phyloP scores from a whole-genome alignment of 1,140 invertebrate species.

The Leptestheria dahalacensis region DNA sequence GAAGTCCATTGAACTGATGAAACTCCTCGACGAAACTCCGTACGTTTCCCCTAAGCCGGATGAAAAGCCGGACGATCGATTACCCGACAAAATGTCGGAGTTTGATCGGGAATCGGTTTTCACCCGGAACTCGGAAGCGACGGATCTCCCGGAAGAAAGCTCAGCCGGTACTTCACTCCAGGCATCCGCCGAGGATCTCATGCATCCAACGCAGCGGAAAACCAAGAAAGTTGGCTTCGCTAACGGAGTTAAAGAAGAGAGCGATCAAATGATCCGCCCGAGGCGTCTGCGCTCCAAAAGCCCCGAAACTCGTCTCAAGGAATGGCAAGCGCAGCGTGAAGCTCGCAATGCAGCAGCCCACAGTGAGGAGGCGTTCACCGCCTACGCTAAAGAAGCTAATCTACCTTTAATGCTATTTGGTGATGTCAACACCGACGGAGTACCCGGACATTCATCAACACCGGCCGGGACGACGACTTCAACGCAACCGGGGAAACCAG shows the following conservation, averaged over 20 bases:
- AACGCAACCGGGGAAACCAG: too few relatives aligned
- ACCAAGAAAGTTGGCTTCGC: conserved; percentile 12
- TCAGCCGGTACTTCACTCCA: conserved; percentile 4
- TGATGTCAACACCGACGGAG: neutral
- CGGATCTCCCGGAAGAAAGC: neutral
- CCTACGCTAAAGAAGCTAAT: neutral
- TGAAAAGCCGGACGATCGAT: neutral
- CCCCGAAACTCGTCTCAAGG: conserved; percentile 9
- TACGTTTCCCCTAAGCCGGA: conserved; percentile 1
- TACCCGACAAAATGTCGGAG: neutral
- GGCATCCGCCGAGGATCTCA: conserved; percentile 12
- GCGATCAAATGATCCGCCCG: conserved; percentile 8
- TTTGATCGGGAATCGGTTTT: neutral
- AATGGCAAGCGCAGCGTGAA: conserved; percentile 11
- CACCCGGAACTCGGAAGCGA: neutral
- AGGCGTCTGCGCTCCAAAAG: conserved; percentile 7
- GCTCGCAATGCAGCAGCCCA: neutral
- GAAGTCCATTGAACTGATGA: conserved; percentile 12
- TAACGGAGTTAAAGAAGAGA: conserved; percentile 10
- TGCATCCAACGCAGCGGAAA: neutral
- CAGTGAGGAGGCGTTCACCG: neutral
- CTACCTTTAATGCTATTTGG: neutral
- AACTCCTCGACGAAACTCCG: conserved; percentile 13
- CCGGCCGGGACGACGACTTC: neutral
- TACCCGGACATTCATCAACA: neutral